Base-by-base conservation (phyloP, 2,113 vertebrate genomes). In the Cavia porcellus region DNA sequence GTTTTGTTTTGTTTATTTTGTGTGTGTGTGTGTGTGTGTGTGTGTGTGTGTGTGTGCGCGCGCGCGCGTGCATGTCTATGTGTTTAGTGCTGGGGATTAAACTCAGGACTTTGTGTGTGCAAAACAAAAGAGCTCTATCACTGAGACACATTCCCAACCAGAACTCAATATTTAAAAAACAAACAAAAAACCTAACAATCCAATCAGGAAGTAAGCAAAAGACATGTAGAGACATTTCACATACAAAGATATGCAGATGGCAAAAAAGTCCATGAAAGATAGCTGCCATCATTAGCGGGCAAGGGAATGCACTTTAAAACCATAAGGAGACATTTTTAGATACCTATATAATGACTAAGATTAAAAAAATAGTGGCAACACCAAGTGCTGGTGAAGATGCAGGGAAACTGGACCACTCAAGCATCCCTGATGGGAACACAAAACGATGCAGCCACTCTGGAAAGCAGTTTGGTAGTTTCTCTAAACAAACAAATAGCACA, bases 291-390 rank as follows among this genome's bases (percentile, higher is more conserved):
- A n/a, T 45, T 80, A 92, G 38, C 6, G 0, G 57, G 70, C 66
- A 87, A 50, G 61, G 45, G 66, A 79, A 84, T 80, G 70, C 55
- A 84, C 80, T 79, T 90, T 35, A 93, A 96, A 90, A 75, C 7
- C 38, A 61, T 47, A 47, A 93, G 79, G 91, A 93, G 57, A 57
- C 64, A 38, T 81, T 50, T 74, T 64, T 57, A 86, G 14, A 32
- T 57, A 91, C 79, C 77, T 95, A 93, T 90, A 86, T 87, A 95
- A 95, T 62, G 84, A 50, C 83, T 81, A 95, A 89, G 57, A 66
- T 86, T 30, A 92, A 92, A 95, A 95, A 92, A 95, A 62, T 20
- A 86, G 86, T 80, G 83, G 50, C 91, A 93, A 87, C 64, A 75
- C 28, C 91, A 92, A 96, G 68, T 52, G 35, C 83, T 20, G 55